These are phyloP conservation scores for Papilio demoleus DNA, from an alignment of 2,888 invertebrate species.

Conservation along the genomic window DNA sequence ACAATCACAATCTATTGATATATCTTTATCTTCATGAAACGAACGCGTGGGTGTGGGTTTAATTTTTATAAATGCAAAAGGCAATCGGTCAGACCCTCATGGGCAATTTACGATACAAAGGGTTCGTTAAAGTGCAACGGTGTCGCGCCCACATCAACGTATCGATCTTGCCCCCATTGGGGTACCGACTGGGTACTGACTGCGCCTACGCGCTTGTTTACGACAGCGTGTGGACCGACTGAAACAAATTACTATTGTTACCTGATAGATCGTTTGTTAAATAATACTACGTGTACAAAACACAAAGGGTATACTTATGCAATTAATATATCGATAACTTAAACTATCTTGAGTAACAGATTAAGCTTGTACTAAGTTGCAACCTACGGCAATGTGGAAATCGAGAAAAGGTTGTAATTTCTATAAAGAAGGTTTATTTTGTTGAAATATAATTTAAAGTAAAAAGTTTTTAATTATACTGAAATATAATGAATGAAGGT, in stretches of 20 bases:
- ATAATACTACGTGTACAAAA: slow-evolving; percentile 1
- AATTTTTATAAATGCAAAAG: slow-evolving; percentile 72
- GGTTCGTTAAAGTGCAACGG: slow-evolving; percentile 72
- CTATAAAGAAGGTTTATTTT: no score
- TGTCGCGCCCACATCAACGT: slow-evolving; percentile 70
- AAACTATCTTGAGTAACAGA: neutral
- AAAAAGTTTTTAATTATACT: no score
- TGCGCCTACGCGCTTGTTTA: slow-evolving; percentile 65
- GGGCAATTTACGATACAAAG: slow-evolving; percentile 77
- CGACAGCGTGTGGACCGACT: slow-evolving; percentile 34
- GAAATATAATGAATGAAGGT: no score
- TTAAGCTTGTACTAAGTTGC: neutral
- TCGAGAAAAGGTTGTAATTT: no score
- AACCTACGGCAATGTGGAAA: neutral
- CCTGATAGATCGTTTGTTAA: slow-evolving; percentile 11
- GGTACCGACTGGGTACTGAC: slow-evolving; percentile 56
- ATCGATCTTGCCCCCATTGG: slow-evolving; percentile 78
- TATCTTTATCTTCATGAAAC: slow-evolving; percentile 24
- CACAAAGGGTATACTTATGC: neutral
- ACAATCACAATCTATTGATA: slow-evolving; percentile 17
- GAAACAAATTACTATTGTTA: slow-evolving; percentile 15
- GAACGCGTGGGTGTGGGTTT: slow-evolving; percentile 48
- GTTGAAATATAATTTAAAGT: no score
- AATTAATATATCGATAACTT: neutral
- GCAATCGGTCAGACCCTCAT: slow-evolving; percentile 74